Evolutionary conservation across 2,113 vertebrate genomes (phyloP).

Genomic region (Ginglymostoma cirratum): DNA sequence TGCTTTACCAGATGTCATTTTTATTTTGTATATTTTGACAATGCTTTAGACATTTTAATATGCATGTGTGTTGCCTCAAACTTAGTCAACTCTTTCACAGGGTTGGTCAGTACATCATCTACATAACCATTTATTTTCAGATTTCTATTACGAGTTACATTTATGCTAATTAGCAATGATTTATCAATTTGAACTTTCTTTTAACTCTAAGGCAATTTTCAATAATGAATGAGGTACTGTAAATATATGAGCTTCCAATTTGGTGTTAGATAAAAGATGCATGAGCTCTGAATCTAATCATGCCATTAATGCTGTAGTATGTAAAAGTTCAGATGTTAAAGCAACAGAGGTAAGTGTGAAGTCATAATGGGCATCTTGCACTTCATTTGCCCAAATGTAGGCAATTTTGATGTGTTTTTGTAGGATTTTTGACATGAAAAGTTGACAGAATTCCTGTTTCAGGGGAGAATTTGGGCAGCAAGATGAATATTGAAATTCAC

Average conservation of each 20-base stretch:
- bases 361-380: background rate
- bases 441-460: background rate
- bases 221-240: background rate
- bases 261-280: background rate
- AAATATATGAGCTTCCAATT: background rate
- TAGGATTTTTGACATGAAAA: background rate
- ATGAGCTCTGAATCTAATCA: background rate
- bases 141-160: background rate
- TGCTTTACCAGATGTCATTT: background rate
- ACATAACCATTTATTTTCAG: background rate
- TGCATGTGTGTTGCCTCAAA: background rate
- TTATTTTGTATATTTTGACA: background rate
- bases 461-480: background rate
- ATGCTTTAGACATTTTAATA: background rate
- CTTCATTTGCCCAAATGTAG: background rate
- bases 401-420: background rate
- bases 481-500: background rate
- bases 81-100: too few relatives aligned
- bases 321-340: background rate
- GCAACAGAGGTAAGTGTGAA: background rate
- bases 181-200: background rate
- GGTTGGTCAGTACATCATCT: background rate
- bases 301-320: background rate
- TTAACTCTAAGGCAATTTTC: background rate
- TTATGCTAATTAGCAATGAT: background rate